Percentiles rank a stretch among this genome's conserved stretches.
phyloP scores from a whole-genome alignment of 1,140 invertebrate species.

The Trichomalopsis sarcophagae region DNA sequence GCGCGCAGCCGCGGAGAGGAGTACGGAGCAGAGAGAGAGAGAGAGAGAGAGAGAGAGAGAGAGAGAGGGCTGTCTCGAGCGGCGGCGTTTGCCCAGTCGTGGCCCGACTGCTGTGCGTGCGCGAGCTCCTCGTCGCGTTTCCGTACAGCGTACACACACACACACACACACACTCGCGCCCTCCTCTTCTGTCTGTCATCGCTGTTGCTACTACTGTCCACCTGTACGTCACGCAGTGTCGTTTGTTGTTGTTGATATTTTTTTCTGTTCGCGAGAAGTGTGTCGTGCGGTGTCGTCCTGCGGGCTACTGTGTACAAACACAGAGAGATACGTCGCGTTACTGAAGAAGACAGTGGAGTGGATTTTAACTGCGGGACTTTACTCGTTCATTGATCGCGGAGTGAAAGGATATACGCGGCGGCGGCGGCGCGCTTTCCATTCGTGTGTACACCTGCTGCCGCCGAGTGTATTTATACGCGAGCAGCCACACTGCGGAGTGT shows the following conservation, averaged over 20 bases:
- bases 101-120: constrained; percentile 15
- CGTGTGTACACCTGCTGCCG: too few relatives aligned
- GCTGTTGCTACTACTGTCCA: not conserved
- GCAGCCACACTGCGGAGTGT: not conserved
- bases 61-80: constrained; percentile 15
- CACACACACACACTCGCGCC: not conserved
- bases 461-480: too few relatives aligned
- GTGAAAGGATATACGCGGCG: too few relatives aligned
- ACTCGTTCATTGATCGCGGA: too few relatives aligned
- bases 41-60: constrained; percentile 6
- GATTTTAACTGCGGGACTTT: too few relatives aligned
- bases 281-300: not conserved
- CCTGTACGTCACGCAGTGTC: too few relatives aligned
- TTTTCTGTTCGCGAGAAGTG: not conserved
- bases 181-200: not conserved
- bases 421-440: not conserved
- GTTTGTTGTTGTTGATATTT: not conserved
- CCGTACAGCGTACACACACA: too few relatives aligned
- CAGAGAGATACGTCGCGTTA: too few relatives aligned
- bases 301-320: not conserved
- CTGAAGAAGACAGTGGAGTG: too few relatives aligned
- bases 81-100: constrained; percentile 36
- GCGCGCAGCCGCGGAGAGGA: not conserved
- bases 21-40: not conserved
- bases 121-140: constrained; percentile 6